Conservation (phyloP, 23 tunicate genomes). For the Aplidium turbinatum region DNA sequence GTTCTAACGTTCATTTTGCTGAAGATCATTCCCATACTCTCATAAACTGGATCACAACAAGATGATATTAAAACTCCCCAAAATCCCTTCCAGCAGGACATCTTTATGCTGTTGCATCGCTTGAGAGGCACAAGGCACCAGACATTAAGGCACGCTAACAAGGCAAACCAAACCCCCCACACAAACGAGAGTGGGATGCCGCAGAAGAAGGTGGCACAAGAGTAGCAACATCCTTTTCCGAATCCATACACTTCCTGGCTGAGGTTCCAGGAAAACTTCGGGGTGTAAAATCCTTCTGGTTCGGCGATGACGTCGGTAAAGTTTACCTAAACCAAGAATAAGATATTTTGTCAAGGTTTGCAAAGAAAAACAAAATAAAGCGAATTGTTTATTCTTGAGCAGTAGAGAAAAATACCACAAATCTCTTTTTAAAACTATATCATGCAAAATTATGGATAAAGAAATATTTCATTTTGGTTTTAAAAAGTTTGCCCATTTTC, state of each 20-base stretch:
- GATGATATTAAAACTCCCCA: constrained; percentile 64
- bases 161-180: constrained; percentile 92
- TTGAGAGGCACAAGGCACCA: constrained; percentile 76
- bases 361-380: no score
- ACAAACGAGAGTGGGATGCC: constrained; percentile 78
- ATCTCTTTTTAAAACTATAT: no score
- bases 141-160: constrained; percentile 76
- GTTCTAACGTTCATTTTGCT: constrained; percentile 64
- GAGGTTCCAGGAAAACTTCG: constrained; percentile 86
- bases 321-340: constrained; percentile 59
- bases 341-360: neutral
- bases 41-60: constrained; percentile 72
- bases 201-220: constrained; percentile 62
- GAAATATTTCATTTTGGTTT: no score
- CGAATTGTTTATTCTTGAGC: no score
- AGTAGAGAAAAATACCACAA: no score
- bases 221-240: constrained; percentile 80
- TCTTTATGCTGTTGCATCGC: constrained; percentile 68
- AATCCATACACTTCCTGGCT: constrained; percentile 89
- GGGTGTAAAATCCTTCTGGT: constrained; percentile 90
- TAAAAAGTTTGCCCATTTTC: no score
- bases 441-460: no score
- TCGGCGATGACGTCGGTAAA: constrained; percentile 91
- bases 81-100: constrained; percentile 56
- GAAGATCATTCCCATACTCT: constrained; percentile 67